Percentiles rank a stretch among this genome's conserved stretches.
These are phyloP conservation scores for Sylvicola fuscatus DNA, from an alignment of 2,888 invertebrate species.

Conservation along the genomic window DNA sequence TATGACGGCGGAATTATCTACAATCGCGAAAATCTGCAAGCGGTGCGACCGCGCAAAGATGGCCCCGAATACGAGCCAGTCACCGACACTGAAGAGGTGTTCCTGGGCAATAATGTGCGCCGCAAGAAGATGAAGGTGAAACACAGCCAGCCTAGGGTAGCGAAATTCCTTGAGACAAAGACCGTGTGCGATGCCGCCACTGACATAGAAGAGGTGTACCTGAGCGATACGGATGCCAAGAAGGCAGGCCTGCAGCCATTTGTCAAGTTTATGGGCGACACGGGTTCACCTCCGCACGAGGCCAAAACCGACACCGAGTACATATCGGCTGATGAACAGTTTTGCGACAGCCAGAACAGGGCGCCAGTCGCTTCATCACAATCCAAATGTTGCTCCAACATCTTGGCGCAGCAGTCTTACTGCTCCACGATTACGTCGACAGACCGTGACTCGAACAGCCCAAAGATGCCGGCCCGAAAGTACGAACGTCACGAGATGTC, in stretches of 20 bases:
- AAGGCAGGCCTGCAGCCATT: too few species aligned
- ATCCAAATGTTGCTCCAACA: constrained; percentile 4
- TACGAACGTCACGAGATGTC: constrained; percentile 9
- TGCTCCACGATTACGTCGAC: constrained; percentile 10
- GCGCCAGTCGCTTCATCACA: too few species aligned
- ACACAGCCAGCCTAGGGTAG: constrained; percentile 4
- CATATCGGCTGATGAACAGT: constrained; percentile 21
- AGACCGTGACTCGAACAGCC: constrained; percentile 3
- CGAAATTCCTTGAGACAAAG: neutral
- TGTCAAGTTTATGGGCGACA: neutral
- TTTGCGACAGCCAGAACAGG: neutral
- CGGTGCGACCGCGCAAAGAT: constrained; percentile 8
- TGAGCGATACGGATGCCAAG: constrained; percentile 1
- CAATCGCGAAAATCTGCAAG: constrained; percentile 8
- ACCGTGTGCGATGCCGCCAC: constrained; percentile 7
- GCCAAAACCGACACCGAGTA: constrained; percentile 26
- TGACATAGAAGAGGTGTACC: constrained; percentile 15
- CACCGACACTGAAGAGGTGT: constrained; percentile 29
- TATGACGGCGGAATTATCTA: constrained; percentile 13
- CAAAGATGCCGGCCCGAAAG: constrained; percentile 5
- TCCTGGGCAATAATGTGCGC: constrained; percentile 14
- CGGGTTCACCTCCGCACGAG: constrained; percentile 6
- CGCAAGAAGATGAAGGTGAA: constrained; percentile 20
- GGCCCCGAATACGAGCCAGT: constrained; percentile 16
- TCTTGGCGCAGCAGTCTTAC: constrained; percentile 8